Evolutionary conservation across 2,888 invertebrate genomes (phyloP), one percentile per base, ranked within the genome.

Genomic region (Ophion obscuratus): DNA sequence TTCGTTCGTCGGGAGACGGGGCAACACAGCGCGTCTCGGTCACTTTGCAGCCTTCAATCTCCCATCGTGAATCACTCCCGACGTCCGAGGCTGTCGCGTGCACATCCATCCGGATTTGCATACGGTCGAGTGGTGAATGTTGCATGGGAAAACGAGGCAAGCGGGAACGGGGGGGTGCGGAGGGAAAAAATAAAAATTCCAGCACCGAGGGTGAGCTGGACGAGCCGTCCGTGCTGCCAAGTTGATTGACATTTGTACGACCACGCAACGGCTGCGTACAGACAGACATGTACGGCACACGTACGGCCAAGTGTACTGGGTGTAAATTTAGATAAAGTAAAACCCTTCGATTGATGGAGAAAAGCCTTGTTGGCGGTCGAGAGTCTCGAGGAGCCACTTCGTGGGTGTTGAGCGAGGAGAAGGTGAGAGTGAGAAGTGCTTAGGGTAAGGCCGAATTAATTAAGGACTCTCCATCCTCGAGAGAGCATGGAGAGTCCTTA

Each of bases 11-110:
- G 40, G 31, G 31, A 31, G 31, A 31, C 31, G 31, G 4, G 4
- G 31, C 31, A 31, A 31, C 31, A 31, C 31, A 31, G 31, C 24
- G 24, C 24, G 24, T 31, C 31, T 64, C 24, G 11, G 7, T 36
- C 11, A 44, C 59, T 47, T 3, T 31, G 59, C 17, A 67, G 24
- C 61, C 74, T n/a, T 81, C 77, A 24, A 79, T 59, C 81, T 67
- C 68, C 74, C 68, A 36, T 73, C 77, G 77, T 85, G 81, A 81
- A 85, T 82, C 81, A 85, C 81, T 78, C 75, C 14, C 78, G 47
- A 62, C 62, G 68, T 74, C 57, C 20, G 24, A 74, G 77, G 67
- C n/a, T 44, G n/a, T 53, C 9, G 53, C 24, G 24, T 14, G 80
- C 61, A 84, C 44, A 20, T 75, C 11, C 70, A 59, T n/a, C 40